Conservation (phyloP, 2,797 vertebrate species). For the Nasua narica region DNA sequence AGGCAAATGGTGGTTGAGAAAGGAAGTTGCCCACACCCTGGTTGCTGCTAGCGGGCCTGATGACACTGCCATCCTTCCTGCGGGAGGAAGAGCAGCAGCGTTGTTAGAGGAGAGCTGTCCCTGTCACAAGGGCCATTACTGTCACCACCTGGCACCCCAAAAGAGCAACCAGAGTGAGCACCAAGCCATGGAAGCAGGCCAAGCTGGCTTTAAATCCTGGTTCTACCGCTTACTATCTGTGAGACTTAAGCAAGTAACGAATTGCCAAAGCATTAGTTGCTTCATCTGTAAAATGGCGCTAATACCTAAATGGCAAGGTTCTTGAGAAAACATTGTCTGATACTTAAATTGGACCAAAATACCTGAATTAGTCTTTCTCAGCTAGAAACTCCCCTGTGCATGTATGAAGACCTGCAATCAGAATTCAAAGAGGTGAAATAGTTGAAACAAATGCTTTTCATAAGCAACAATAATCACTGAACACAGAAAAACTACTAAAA, state of each 20-base stretch:
- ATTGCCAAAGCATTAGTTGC: not conserved
- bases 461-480: not conserved
- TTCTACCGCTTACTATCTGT: not conserved
- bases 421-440: not conserved
- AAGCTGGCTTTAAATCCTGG: not conserved
- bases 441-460: not conserved
- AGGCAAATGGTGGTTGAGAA: not conserved
- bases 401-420: not conserved
- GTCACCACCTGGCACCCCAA: not conserved
- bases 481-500: not conserved
- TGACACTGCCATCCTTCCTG: not conserved
- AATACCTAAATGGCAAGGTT: not conserved
- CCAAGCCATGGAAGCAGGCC: not conserved
- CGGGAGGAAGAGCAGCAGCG: not conserved
- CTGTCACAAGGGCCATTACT: not conserved
- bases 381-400: not conserved
- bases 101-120: not conserved
- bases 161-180: not conserved
- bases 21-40: not conserved
- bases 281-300: not conserved
- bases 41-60: not conserved
- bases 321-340: conserved; percentile 7
- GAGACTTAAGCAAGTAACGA: not conserved
- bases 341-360: not conserved
- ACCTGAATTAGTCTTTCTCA: not conserved